Evolutionary conservation across 2,888 invertebrate genomes (phyloP), one percentile per base, ranked within the genome.

Genomic region (Cataglyphis altisquamis): DNA sequence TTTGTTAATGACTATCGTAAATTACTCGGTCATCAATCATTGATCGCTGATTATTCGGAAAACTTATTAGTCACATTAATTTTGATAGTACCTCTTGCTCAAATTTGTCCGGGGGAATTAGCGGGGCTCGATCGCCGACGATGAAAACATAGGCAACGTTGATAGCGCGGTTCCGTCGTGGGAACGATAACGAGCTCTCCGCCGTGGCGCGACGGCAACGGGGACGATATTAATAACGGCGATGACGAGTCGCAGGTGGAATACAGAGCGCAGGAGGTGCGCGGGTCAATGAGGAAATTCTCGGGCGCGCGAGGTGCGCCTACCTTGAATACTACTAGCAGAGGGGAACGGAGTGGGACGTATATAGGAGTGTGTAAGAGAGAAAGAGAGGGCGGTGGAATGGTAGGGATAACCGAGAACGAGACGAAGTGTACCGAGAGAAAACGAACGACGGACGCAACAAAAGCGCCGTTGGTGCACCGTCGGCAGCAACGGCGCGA

Each of bases 251-350:
- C 87, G 83, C 84, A 83, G 73, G 83, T 87, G 90, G 87, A 80
- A 87, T 83, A 84, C 57, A 78, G 67, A 82, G 84, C 84, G 90
- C 36, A 52, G 12, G 70, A 66, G 68, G 74, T 57, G 80, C 78
- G 82, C 85, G 87, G 83, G 60, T 80, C 81, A 88, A 84, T 84
- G 90, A 88, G 66, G 84, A 88, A 80, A 84, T 90, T 84, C 62
- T 82, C 48, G 74, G 77, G 77, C 87, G 66, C 62, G 72, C 81
- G 88, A 84, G 85, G 84, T 84, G 84, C 77, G 73, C 85, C 66
- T 75, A 84, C 68, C 75, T 84, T 83, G 83, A 85, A 86, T 84
- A 83, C 60, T 83, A 12, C 78, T 70, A 82, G 36, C 48, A 15
- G 45, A 18, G 36, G 21, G 36, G 45, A 32, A 52, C 75, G 36